phyloP scores from a whole-genome alignment of 2,113 vertebrate species.

The Oceanites oceanicus region DNA sequence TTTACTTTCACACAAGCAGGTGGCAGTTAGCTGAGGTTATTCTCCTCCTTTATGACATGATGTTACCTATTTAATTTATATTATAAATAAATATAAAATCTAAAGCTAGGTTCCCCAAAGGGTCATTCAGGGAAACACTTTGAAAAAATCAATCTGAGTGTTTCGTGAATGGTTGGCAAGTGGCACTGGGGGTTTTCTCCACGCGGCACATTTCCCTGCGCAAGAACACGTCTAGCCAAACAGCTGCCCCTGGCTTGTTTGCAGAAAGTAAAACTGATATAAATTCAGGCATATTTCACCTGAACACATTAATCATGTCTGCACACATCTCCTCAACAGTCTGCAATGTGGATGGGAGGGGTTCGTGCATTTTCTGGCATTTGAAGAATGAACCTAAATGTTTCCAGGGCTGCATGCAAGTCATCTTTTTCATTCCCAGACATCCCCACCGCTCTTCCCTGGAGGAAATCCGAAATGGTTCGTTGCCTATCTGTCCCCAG shows the following conservation, averaged over 20 bases:
- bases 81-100: not conserved
- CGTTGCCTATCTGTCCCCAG: not conserved
- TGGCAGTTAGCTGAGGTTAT: not conserved
- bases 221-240: not conserved
- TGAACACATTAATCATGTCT: not conserved
- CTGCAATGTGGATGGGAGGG: not conserved
- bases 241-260: not conserved
- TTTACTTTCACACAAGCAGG: not conserved
- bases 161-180: not conserved
- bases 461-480: not conserved
- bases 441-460: not conserved
- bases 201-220: fast-evolving
- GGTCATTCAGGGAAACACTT: not conserved
- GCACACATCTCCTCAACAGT: not conserved
- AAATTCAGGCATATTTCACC: not conserved
- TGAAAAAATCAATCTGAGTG: not conserved
- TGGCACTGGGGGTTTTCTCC: not conserved
- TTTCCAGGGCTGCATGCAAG: not conserved
- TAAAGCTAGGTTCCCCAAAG: not conserved
- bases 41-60: not conserved
- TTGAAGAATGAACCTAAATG: not conserved
- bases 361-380: not conserved
- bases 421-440: not conserved
- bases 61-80: not conserved
- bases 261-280: not conserved